Percentiles rank a stretch among this genome's conserved stretches.
phyloP scores from a whole-genome alignment of 2,113 vertebrate species.

The Patagioenas fasciata region DNA sequence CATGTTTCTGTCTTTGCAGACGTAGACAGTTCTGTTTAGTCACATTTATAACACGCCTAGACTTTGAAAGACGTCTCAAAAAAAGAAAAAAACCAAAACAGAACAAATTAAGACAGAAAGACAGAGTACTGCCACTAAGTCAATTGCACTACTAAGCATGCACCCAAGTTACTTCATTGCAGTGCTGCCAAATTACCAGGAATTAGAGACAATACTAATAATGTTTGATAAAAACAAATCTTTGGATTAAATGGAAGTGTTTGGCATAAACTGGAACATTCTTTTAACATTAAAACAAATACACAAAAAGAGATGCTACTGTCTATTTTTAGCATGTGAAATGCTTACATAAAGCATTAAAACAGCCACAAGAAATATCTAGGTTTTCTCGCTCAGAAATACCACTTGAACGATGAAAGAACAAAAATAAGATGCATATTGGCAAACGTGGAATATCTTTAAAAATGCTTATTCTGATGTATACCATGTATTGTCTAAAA shows the following conservation, averaged over 20 bases:
- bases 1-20: conserved; percentile 69
- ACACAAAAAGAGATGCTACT: not conserved
- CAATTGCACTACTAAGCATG: not conserved
- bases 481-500: not conserved
- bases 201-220: not conserved
- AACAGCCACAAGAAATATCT: not conserved
- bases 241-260: not conserved
- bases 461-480: not conserved
- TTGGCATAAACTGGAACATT: not conserved
- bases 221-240: not conserved
- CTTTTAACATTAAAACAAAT: not conserved
- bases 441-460: not conserved
- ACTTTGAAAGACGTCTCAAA: not conserved
- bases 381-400: not conserved
- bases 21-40: conserved; percentile 55
- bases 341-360: not conserved
- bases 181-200: not conserved
- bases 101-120: conserved; percentile 59
- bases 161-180: not conserved
- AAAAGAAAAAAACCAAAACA: not conserved
- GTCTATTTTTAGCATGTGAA: not conserved
- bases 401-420: not conserved
- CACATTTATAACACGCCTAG: conserved; percentile 41
- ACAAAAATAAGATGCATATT: not conserved
- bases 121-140: conserved; percentile 16